phyloP scores from a whole-genome alignment of 1,140 invertebrate species.

The Tribolium madens region DNA sequence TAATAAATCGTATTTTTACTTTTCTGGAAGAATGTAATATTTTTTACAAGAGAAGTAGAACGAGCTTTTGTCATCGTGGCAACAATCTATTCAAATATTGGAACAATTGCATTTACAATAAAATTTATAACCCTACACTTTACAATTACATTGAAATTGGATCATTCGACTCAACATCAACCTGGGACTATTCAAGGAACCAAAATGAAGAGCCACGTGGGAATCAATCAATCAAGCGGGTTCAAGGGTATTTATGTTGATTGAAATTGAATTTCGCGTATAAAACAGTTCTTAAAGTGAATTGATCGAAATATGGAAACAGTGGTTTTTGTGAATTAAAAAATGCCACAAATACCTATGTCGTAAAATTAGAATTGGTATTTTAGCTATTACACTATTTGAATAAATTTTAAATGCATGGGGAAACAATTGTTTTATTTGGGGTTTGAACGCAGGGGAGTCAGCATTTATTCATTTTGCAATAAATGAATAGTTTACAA shows the following conservation, averaged over 20 bases:
- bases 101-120: conserved; percentile 1
- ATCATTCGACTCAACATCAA: conserved; percentile 32
- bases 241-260: conserved; percentile 48
- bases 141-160: conserved; percentile 37
- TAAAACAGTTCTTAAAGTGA: conserved; percentile 1
- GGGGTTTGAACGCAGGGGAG: too few species aligned
- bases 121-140: conserved; percentile 31
- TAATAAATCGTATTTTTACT: conserved; percentile 2
- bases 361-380: too few species aligned
- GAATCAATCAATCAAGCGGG: conserved; percentile 38
- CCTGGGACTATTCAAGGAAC: conserved; percentile 35
- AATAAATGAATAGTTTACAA: too few species aligned
- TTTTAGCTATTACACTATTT: too few species aligned
- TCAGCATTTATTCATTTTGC: too few species aligned
- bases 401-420: too few species aligned
- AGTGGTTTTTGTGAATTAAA: too few species aligned
- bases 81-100: neutral
- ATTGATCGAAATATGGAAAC: neutral
- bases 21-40: neutral
- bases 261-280: conserved; percentile 29
- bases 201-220: conserved; percentile 22
- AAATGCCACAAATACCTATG: too few species aligned
- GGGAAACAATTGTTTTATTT: too few species aligned
- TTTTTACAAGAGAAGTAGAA: too few species aligned
- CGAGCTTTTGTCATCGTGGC: too few species aligned